Base-by-base conservation (phyloP, 2,888 invertebrate species). In the Drosophila kokeensis region DNA sequence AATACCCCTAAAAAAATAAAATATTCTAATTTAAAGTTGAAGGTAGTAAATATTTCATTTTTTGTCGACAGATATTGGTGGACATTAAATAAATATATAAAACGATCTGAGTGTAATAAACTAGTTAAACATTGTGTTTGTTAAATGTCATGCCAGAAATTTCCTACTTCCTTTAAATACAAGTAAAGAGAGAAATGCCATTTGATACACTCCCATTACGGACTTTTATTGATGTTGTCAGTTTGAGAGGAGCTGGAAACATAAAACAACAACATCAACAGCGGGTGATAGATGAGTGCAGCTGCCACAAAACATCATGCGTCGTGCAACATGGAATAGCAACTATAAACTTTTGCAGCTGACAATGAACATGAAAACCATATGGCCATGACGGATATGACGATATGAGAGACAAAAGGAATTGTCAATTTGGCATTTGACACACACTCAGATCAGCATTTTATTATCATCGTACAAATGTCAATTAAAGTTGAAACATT, bases 401-500 rank as follows among this genome's bases (percentile, higher is more conserved):
- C 24, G 18, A 40, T 18, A 45, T 48, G 38, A 50, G 58, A 40
- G 34, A 24, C 61, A 49, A 69, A 79, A 68, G 54, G 59, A 64
- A 73, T 69, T 78, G 74, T 76, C 83, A 76, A 74, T 76, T 90
- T 87, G 71, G 69, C 87, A 76, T 76, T 71, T 76, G 76, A 73
- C 79, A 78, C 59, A 79, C 27, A 54, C 49, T 50, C 71, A 86
- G 77, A 83, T 86, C 87, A 77, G 69, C 69, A 69, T 80, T 86
- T 83, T 83, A 81, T 71, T 90, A 83, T 90, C 89, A 70, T 58
- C 70, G 69, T 67, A 66, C 82, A 69, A 78, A 73, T 81, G 90
- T 87, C 89, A 87, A 90, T 89, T 90, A 85, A 90, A 85, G 81
- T 69, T 53, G 73, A 67, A 70, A 64, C 72, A 76, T 48, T 79